Evolutionary conservation across 1,140 invertebrate species (phyloP).

Genomic region (Anadara kagoshimensis): DNA sequence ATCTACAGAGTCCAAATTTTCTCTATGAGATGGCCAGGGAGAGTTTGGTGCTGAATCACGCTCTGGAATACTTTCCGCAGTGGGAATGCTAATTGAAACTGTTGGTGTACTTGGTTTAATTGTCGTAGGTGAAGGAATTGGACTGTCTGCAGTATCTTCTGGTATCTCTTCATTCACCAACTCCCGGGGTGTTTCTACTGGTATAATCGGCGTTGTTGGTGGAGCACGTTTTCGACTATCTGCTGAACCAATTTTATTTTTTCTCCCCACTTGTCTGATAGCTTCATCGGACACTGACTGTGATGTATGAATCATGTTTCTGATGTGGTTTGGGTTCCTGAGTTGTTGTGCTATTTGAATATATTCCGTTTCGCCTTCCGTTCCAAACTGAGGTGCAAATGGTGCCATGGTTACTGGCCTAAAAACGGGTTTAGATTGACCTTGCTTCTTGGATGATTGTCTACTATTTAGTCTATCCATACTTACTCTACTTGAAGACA

Average conservation of each 20-base stretch:
- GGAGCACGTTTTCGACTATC: conserved; percentile 19
- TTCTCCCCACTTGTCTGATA: conserved; percentile 29
- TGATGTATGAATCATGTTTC: conserved; percentile 19
- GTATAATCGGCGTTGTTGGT: conserved; percentile 27
- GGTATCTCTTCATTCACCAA: conserved; percentile 7
- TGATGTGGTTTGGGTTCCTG: conserved; percentile 22
- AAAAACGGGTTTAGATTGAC: conserved; percentile 3
- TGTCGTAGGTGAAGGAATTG: background rate
- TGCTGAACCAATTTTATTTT: conserved; percentile 25
- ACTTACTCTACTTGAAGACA: conserved; percentile 19
- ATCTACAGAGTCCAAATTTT: too few relatives aligned
- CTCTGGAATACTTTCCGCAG: conserved; percentile 47
- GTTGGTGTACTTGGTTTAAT: conserved; percentile 14
- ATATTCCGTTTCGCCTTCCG: conserved; percentile 51
- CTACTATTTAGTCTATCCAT: conserved; percentile 17
- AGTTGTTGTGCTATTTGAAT: conserved; percentile 55
- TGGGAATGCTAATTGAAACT: conserved; percentile 55
- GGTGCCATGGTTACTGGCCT: conserved; percentile 8
- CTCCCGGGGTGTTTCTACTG: conserved; percentile 1
- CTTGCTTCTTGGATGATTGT: conserved; percentile 20
- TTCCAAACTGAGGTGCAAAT: conserved; percentile 34
- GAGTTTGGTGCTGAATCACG: conserved; percentile 42
- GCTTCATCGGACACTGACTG: conserved; percentile 32
- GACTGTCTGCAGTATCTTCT: background rate
- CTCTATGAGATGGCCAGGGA: conserved; percentile 29